These are phyloP conservation scores for Perizoma flavofasciatum DNA, from an alignment of 2,888 invertebrate species.

Conservation along the genomic window DNA sequence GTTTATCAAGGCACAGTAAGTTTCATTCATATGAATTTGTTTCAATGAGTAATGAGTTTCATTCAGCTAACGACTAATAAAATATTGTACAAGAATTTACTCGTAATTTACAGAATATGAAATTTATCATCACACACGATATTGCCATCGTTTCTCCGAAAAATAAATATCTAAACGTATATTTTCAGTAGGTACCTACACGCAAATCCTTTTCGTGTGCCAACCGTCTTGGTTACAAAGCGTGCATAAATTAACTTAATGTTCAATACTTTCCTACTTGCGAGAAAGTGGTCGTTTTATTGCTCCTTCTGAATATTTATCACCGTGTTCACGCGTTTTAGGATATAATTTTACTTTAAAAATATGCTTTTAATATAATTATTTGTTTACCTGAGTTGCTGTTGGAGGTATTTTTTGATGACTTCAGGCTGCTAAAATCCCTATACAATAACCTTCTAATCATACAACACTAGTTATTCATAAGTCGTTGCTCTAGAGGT, in stretches of 20 bases:
- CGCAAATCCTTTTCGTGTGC: constrained; percentile 68
- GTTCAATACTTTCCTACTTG: constrained; percentile 81
- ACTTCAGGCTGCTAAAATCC: too few species aligned
- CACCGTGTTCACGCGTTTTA: constrained; percentile 63
- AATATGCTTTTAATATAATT: constrained; percentile 45
- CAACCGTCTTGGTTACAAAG: constrained; percentile 71
- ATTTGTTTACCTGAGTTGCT: constrained; percentile 34
- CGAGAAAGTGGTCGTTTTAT: constrained; percentile 77
- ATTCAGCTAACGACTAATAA: background rate
- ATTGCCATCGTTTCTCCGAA: constrained; percentile 9
- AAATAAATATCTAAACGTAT: constrained; percentile 24
- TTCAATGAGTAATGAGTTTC: too few species aligned
- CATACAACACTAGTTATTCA: too few species aligned
- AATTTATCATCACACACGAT: constrained; percentile 16
- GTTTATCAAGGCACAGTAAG: too few species aligned
- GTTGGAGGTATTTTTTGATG: constrained; percentile 2
- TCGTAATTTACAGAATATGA: constrained; percentile 1
- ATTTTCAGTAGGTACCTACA: constrained; percentile 42
- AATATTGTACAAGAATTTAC: background rate
- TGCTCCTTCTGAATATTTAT: constrained; percentile 75
- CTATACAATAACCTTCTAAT: too few species aligned
- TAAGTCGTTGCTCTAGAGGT: too few species aligned
- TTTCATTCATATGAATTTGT: too few species aligned
- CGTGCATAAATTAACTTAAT: constrained; percentile 81
- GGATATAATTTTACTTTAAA: constrained; percentile 52